Evolutionary conservation across 92 coral and sea anemone genomes (phyloP), one percentile per base, ranked within the genome.

Genomic region (Blastomussa wellsi): DNA sequence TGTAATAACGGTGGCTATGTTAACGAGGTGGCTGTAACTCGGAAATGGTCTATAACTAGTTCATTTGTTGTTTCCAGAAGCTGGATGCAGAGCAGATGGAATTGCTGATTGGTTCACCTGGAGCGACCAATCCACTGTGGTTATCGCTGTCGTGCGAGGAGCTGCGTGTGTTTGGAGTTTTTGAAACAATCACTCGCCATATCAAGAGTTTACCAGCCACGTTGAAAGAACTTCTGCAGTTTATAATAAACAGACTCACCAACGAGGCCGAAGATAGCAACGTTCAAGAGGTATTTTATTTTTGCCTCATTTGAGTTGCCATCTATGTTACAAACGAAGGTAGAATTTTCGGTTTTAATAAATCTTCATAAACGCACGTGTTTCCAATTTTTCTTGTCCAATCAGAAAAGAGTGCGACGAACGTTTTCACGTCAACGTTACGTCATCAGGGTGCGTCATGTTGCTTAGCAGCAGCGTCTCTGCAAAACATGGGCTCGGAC

Each of bases 81-180:
- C 96, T 93, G 41, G 94, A 93, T 38, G 85, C 85, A 24, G 92
- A 88, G 78, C 96, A 93, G 84, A 81, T 93, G 92, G 66, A 69
- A 24, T 68, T 91, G 51, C 72, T 93, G 60, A 85, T 93, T 39
- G 65, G 68, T 35, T 74, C 85, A 33, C 84, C 84, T 12, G 96
- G 94, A 15, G 92, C 96, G 1, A 31, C 83, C 49, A 93, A 88
- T 38, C 96, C 96, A 6, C 81, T 93, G 69, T 93, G 94, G 96
- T 71, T 93, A 32, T 91, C 96, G 0, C 81, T 93, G 11, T 79
- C 94, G 1, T 93, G 96, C 66, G 96, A 93, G 53, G 96, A 93
- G 88, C 87, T 93, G 31, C 86, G 96, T 26, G 94, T 93, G 39
- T 93, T 91, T 89, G 96, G 96, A 42, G 96, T 93, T 59, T 93